Evolutionary conservation across 2,113 vertebrate genomes (phyloP).

Genomic region (Syngnathus floridae): DNA sequence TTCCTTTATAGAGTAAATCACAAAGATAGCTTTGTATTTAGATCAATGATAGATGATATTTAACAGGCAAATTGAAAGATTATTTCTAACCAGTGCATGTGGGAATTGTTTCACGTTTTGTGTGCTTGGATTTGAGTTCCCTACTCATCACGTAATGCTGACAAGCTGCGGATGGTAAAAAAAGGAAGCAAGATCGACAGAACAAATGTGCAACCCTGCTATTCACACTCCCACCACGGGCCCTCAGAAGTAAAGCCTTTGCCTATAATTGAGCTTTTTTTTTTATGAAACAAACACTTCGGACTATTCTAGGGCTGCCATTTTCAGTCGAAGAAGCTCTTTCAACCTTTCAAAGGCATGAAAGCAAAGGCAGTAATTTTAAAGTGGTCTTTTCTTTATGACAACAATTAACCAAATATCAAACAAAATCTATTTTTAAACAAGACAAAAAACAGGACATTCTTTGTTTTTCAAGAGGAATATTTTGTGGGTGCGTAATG

Average conservation of each 20-base stretch:
- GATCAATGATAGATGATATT: background rate
- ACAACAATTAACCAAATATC: conserved; percentile 3
- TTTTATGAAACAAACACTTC: conserved; percentile 57
- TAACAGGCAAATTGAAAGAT: background rate
- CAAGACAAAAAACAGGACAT: conserved; percentile 25
- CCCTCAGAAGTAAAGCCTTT: conserved; percentile 52
- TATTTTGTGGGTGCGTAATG: conserved; percentile 21
- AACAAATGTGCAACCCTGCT: conserved; percentile 65
- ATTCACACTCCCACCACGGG: conserved; percentile 46
- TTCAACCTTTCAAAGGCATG: conserved; percentile 46
- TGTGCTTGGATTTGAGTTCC: conserved; percentile 44
- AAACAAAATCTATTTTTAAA: conserved; percentile 14
- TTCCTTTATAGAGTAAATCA: conserved; percentile 11
- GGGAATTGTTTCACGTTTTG: conserved; percentile 50
- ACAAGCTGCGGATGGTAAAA: conserved; percentile 55
- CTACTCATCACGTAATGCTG: conserved; percentile 41
- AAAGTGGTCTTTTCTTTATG: conserved; percentile 1
- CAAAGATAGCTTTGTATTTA: conserved; percentile 12
- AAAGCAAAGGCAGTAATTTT: conserved; percentile 25
- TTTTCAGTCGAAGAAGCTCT: conserved; percentile 55
- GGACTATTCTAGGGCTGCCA: conserved; percentile 49
- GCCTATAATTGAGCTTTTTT: conserved; percentile 65
- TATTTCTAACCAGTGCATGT: conserved; percentile 22
- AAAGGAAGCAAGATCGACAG: conserved; percentile 45
- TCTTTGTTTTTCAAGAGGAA: conserved; percentile 26